phyloP scores from a whole-genome alignment of 2,797 vertebrate species.

The Leuciscus waleckii region DNA sequence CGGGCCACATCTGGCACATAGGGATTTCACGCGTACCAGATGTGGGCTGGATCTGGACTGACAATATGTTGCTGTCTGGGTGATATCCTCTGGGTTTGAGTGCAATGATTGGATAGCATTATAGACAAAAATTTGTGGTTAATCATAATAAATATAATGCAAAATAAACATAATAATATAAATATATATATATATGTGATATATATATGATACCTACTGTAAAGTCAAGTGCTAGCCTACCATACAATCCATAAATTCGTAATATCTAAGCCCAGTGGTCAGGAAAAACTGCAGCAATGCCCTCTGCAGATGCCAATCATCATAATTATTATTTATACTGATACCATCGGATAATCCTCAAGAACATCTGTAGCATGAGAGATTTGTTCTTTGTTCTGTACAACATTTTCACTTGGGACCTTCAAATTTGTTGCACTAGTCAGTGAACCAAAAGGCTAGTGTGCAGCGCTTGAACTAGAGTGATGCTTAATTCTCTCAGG shows the following conservation, averaged over 20 bases:
- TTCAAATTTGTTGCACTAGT: slow-evolving; percentile 9
- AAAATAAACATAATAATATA: too few relatives aligned
- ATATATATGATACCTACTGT: not conserved
- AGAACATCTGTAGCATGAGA: slow-evolving; percentile 1
- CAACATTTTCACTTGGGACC: slow-evolving; percentile 21
- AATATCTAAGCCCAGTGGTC: not conserved
- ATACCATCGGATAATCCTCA: slow-evolving; percentile 3
- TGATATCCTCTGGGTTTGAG: too few relatives aligned
- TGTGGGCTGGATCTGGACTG: too few relatives aligned
- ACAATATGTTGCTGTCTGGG: too few relatives aligned
- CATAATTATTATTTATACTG: not conserved
- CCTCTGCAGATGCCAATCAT: not conserved
- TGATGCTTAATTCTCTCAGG: slow-evolving; percentile 22
- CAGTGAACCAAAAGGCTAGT: slow-evolving; percentile 22
- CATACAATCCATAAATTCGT: not conserved
- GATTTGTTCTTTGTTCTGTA: slow-evolving; percentile 25
- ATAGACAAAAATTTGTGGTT: too few relatives aligned
- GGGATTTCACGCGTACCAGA: too few relatives aligned
- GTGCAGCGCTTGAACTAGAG: not conserved
- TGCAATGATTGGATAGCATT: too few relatives aligned
- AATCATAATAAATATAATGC: too few relatives aligned
- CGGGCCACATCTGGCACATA: too few relatives aligned
- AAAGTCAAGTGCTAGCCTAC: not conserved
- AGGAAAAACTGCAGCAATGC: slow-evolving; percentile 3
- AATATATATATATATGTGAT: too few relatives aligned